Percentiles rank a stretch among this genome's conserved stretches.
Conservation (phyloP, 2,797 vertebrate genomes). For the Crocidura indochinensis region DNA sequence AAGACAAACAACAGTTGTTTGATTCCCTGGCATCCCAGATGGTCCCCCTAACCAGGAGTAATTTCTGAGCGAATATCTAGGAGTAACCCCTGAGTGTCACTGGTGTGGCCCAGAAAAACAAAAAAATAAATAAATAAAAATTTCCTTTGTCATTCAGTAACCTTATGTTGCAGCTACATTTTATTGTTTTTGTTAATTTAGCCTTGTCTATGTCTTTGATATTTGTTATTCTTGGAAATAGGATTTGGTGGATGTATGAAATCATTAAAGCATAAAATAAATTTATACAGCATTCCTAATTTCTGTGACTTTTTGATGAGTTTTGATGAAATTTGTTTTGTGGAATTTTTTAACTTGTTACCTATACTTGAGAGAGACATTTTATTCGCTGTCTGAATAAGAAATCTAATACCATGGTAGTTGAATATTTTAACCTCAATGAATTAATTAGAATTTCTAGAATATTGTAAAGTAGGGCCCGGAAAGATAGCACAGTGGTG, state of each 20-base stretch:
- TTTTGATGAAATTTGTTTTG: not conserved
- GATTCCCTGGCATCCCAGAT: too few species aligned
- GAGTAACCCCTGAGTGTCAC: too few species aligned
- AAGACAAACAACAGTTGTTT: too few species aligned
- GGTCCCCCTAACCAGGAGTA: too few species aligned
- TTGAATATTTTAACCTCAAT: not conserved
- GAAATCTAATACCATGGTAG: too few species aligned
- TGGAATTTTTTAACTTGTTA: not conserved
- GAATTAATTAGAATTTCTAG: constrained; percentile 4
- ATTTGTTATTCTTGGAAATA: not conserved
- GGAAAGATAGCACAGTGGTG: too few species aligned
- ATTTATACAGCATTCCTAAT: not conserved
- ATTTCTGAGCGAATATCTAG: too few species aligned
- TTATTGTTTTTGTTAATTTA: not conserved
- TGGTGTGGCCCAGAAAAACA: too few species aligned
- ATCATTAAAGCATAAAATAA: not conserved
- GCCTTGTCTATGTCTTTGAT: not conserved
- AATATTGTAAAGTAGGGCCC: too few species aligned
- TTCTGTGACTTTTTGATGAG: not conserved
- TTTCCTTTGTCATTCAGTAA: constrained; percentile 1
- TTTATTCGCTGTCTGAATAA: too few species aligned
- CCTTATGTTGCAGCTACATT: not conserved
- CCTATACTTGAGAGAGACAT: constrained; percentile 12
- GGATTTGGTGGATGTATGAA: not conserved
- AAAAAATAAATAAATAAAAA: not conserved